phyloP scores from a whole-genome alignment of 2,888 invertebrate species.

The Hedychridium roseum region DNA sequence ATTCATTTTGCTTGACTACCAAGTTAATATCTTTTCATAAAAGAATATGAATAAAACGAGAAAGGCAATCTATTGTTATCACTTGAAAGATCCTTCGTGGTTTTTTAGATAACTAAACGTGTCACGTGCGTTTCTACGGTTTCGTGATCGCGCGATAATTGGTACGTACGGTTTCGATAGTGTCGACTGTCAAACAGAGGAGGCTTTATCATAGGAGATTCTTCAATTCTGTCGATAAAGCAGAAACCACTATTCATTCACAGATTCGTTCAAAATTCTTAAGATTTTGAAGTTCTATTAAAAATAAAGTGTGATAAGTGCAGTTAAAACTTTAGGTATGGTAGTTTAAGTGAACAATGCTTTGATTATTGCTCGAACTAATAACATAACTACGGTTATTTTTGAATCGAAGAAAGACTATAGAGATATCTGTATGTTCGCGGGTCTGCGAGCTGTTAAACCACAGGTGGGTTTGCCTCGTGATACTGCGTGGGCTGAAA shows the following conservation, averaged over 20 bases:
- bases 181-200: background rate
- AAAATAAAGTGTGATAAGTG: background rate
- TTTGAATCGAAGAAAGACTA: too few relatives aligned
- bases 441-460: too few relatives aligned
- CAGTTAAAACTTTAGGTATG: background rate
- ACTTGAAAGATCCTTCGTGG: too few relatives aligned
- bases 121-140: too few relatives aligned
- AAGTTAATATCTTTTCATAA: too few relatives aligned
- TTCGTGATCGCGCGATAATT: too few relatives aligned
- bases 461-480: background rate
- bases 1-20: too few relatives aligned
- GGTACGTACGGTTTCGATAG: background rate
- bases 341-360: background rate
- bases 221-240: background rate
- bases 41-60: too few relatives aligned
- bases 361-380: too few relatives aligned
- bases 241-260: background rate
- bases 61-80: too few relatives aligned
- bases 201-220: background rate
- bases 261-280: background rate
- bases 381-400: too few relatives aligned
- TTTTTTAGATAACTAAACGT: too few relatives aligned
- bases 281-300: background rate
- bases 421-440: background rate
- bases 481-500: slow-evolving; percentile 21